phyloP scores from a whole-genome alignment of 2,797 vertebrate genomes.

The Chiloscyllium punctatum region DNA sequence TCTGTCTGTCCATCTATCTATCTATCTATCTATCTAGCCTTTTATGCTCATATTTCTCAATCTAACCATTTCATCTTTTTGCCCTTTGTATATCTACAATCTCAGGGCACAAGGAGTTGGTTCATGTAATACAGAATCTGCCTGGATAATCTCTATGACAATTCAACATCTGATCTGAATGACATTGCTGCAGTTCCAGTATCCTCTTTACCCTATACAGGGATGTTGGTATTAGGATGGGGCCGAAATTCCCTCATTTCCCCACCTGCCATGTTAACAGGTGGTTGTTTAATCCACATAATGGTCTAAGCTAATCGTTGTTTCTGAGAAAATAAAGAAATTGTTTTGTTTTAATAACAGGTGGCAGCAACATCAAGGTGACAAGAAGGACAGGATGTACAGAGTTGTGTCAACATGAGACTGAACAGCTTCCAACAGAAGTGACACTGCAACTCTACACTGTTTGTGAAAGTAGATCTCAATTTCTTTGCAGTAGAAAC shows the following conservation, averaged over 20 bases:
- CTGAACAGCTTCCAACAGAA: not conserved
- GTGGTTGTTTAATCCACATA: not conserved
- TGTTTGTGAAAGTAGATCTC: slow-evolving; percentile 28
- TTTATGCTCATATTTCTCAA: not conserved
- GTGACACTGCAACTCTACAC: slow-evolving; percentile 24
- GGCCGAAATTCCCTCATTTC: not conserved
- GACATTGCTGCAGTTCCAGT: not conserved
- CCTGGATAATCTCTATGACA: not conserved
- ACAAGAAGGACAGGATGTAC: slow-evolving; percentile 13
- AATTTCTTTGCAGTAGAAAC: not conserved
- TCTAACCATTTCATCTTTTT: not conserved
- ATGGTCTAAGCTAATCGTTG: not conserved
- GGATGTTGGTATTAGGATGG: not conserved
- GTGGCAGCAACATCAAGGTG: not conserved
- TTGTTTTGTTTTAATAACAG: not conserved
- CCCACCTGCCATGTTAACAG: not conserved
- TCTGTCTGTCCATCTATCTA: not conserved
- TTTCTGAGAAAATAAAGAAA: slow-evolving; percentile 10
- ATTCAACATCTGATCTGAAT: not conserved
- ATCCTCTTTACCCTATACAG: not conserved
- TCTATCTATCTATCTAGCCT: not conserved
- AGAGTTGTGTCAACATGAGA: not conserved
- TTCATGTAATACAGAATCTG: not conserved
- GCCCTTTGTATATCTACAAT: not conserved
- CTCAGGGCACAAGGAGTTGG: not conserved